Evolutionary conservation across 2,797 vertebrate species (phyloP).

Genomic region (Luscinia megarhynchos): DNA sequence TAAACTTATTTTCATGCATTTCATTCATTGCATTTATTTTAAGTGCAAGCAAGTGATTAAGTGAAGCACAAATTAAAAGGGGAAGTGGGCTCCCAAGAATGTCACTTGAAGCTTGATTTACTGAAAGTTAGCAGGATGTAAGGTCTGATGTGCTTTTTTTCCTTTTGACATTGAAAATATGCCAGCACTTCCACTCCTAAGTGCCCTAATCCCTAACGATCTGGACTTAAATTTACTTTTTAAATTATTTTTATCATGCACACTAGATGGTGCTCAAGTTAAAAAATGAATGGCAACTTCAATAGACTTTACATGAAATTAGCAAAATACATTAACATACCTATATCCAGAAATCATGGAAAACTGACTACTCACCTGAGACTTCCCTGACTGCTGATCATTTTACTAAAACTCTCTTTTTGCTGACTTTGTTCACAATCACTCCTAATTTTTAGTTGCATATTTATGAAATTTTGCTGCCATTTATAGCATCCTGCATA

Average conservation of each 20-base stretch:
- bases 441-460: neutral
- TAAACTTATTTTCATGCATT: neutral
- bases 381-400: neutral
- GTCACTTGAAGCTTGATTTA: neutral
- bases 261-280: conserved; percentile 71
- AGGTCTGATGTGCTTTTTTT: neutral
- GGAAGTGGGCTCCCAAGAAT: neutral
- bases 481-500: neutral
- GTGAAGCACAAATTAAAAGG: neutral
- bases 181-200: neutral
- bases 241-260: conserved; percentile 7
- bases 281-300: conserved; percentile 18
- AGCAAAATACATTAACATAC: neutral
- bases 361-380: neutral
- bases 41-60: neutral
- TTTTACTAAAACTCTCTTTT: neutral
- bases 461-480: neutral
- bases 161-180: neutral
- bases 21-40: neutral
- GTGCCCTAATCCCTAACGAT: neutral
- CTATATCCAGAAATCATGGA: neutral
- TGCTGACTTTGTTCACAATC: neutral
- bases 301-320: neutral
- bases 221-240: neutral
- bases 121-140: neutral